Percentiles rank a stretch among this genome's conserved stretches.
These are phyloP conservation scores for Drosophila meridiana DNA, from an alignment of 2,888 invertebrate genomes.

Conservation along the genomic window DNA sequence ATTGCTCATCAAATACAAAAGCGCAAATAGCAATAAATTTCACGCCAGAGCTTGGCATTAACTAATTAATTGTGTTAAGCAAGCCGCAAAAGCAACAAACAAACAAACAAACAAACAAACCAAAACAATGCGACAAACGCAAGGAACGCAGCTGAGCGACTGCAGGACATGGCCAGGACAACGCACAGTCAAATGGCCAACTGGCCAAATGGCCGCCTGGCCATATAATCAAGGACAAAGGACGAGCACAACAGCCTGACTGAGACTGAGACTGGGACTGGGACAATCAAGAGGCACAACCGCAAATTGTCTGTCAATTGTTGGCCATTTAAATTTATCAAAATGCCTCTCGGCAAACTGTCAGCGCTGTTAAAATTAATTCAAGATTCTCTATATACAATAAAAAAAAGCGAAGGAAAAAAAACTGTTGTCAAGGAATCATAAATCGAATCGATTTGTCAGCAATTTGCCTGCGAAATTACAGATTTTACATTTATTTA, in stretches of 20 bases:
- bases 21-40: slow-evolving; percentile 76
- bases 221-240: slow-evolving; percentile 29
- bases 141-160: slow-evolving; percentile 21
- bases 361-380: slow-evolving; percentile 5
- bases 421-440: neutral
- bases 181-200: slow-evolving; percentile 1
- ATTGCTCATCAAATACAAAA: slow-evolving; percentile 69
- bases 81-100: slow-evolving; percentile 64
- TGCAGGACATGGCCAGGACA: slow-evolving; percentile 16
- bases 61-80: slow-evolving; percentile 79
- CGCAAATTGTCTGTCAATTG: slow-evolving; percentile 61
- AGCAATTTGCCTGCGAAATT: neutral
- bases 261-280: neutral
- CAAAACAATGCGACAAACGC: slow-evolving; percentile 26
- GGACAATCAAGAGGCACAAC: slow-evolving; percentile 9
- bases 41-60: slow-evolving; percentile 73
- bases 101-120: slow-evolving; percentile 42
- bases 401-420: neutral
- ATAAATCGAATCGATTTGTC: slow-evolving; percentile 10
- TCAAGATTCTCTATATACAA: neutral
- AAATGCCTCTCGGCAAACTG: neutral
- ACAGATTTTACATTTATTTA: neutral
- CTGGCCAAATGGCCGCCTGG: slow-evolving; percentile 1
- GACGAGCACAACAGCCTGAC: slow-evolving; percentile 2
- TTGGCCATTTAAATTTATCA: slow-evolving; percentile 55